Base-by-base conservation (phyloP, 2,113 vertebrate species). In the Microcebus jonahi region DNA sequence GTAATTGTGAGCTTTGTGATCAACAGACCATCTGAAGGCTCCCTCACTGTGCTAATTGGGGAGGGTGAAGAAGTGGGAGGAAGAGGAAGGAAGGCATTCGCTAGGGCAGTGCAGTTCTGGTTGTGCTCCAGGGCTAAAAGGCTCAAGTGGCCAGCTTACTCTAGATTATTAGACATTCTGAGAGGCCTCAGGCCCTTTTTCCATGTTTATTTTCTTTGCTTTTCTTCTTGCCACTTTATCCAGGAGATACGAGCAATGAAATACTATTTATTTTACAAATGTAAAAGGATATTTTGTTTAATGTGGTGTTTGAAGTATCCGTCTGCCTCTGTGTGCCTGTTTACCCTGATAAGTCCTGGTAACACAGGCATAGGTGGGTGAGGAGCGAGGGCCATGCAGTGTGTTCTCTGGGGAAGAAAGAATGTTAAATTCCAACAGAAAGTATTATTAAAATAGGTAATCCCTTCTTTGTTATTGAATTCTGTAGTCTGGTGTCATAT, bases 231-330 rank as follows among this genome's bases (percentile, higher is more conserved):
- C 45, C 34, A 21, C 53, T 96, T 94, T 91, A 95, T 93, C 79
- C 86, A 84, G 91, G 79, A 92, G 68, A 84, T 94, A 65, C 7
- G 63, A 96, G 85, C 88, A 93, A 71, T 91, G 77, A 75, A 86
- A 95, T 95, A 13, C 11, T 96, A 73, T 97, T 97, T 97, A 93
- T 91, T 95, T 96, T 97, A 87, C 34, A 97, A 96, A 97, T 97
- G 89, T 96, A 90, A 97, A 96, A 96, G 83, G 65, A 50, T 97
- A 97, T 95, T 97, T 97, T 96, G 34, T 91, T 96, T 94, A 91
- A 93, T 2, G 15, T 97, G 97, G 39, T 93, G 95, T 97, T 97
- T 97, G 94, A 90, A 95, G 90, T 76, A 67, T 5, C 91, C 45
- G 21, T 89, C 42, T 91, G 14, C 86, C 29, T 94, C 17, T 94